Conservation (phyloP, 92 coral and sea anemone species). For the Palythoa heliodiscus region DNA sequence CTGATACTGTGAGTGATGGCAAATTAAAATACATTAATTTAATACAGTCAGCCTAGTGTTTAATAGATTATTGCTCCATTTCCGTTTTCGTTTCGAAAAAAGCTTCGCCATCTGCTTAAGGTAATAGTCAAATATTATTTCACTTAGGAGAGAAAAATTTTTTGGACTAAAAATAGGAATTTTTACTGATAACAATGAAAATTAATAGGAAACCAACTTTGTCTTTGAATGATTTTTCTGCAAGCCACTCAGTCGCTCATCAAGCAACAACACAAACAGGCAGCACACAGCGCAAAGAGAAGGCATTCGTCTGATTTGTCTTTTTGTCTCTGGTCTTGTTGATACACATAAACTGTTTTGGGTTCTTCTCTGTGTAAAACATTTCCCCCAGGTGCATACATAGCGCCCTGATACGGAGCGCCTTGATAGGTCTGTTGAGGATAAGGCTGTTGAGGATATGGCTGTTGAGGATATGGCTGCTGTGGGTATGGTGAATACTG, state of each 20-base stretch:
- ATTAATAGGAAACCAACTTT: no score
- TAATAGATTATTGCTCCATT: no score
- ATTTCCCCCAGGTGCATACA: constrained; percentile 57
- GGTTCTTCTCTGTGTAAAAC: constrained; percentile 77
- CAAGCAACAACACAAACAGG: constrained; percentile 92
- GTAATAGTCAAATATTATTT: no score
- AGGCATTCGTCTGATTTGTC: constrained; percentile 79
- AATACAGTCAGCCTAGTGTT: no score
- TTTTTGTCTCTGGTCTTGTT: constrained; percentile 57
- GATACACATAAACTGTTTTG: constrained; percentile 90
- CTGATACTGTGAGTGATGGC: no score
- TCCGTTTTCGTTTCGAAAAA: no score
- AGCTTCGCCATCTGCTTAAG: no score
- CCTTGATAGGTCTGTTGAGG: constrained; percentile 46
- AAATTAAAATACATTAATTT: no score
- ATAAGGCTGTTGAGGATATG: constrained; percentile 42
- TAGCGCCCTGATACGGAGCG: constrained; percentile 41
- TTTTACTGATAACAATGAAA: no score
- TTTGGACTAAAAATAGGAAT: no score
- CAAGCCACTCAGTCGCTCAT: constrained; percentile 55
- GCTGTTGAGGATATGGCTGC: constrained; percentile 40
- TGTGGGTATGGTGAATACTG: constrained; percentile 51
- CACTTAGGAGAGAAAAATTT: no score
- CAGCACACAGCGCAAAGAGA: constrained; percentile 87
- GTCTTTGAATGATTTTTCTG: no score